Evolutionary conservation across 2,888 invertebrate species (phyloP), one percentile per base, ranked within the genome.

Genomic region (Miltochrista miniata): DNA sequence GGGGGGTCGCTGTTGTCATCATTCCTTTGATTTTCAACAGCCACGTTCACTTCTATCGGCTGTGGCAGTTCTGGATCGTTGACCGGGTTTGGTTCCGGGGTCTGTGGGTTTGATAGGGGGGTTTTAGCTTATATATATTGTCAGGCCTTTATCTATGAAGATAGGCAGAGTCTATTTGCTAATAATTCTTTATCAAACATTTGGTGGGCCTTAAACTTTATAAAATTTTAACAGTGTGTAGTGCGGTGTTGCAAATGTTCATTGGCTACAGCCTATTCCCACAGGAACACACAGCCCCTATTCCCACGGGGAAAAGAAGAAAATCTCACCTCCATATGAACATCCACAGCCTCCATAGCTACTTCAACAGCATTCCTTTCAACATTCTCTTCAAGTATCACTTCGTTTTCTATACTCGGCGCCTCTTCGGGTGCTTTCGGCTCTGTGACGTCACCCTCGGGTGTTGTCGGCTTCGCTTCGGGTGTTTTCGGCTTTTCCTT

Each of bases 1-100:
- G 90, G 90, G 0, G 90, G 90, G 36, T 89, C 90, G 0, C 90
- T 90, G 15, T 74, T 80, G 1, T 87, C 80, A 1, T 87, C 79
- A 0, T 60, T 59, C 41, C 70, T 72, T 1, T 70, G 53, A 0
- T 46, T 59, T 0, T 64, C 63, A 8, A 18, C 13, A 13, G 48
- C 31, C 35, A 46, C 48, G 0, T 48, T 56, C 1, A 40, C 43
- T 37, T 47, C 51, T 1, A 44, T 53, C 1, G 45, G 48, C 29
- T 52, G 45, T 13, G 44, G n/a, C 8, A 34, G 7, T 0, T 60
- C 61, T 11, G 47, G 30, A 1, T 31, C 24, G 31, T 56, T 48
- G 12, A 10, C 24, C 8, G 51, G 47, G n/a, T 41, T 48, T 11
- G 41, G 34, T 11, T 30, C 34, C 46, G 39, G 50, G 1, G 52